Conservation (phyloP, 2,888 invertebrate species). For the Chymomyza amoena region DNA sequence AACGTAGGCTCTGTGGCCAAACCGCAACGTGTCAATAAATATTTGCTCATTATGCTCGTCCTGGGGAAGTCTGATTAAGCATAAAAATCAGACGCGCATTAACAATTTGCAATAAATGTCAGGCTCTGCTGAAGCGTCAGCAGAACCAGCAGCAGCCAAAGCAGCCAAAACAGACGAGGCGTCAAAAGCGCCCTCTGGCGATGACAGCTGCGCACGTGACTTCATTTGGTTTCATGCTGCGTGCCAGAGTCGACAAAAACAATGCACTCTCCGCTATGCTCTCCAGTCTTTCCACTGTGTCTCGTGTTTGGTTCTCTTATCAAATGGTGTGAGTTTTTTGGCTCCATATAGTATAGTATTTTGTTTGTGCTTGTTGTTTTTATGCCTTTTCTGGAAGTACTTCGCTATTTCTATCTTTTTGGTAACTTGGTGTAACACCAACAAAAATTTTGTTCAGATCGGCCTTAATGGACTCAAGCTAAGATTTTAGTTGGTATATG, state of each 20-base stretch:
- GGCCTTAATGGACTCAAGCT: too few species aligned
- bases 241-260: constrained; percentile 8
- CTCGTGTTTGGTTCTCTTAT: neutral
- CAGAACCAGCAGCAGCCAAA: constrained; percentile 5
- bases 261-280: neutral
- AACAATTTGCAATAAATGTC: constrained; percentile 33
- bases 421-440: too few species aligned
- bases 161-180: neutral
- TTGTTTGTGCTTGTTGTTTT: neutral
- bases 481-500: too few species aligned
- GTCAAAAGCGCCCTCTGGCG: constrained; percentile 42
- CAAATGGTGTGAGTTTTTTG: constrained; percentile 23
- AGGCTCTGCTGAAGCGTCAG: constrained; percentile 1
- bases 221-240: constrained; percentile 46
- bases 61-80: constrained; percentile 15
- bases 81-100: constrained; percentile 40
- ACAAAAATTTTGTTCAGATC: too few species aligned
- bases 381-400: neutral
- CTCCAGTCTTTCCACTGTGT: too few species aligned
- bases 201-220: constrained; percentile 52
- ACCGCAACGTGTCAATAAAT: constrained; percentile 6
- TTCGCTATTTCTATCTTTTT: neutral
- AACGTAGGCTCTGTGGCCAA: neutral
- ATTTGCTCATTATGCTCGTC: constrained; percentile 7
- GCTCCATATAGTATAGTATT: constrained; percentile 11